Percentiles rank a stretch among this genome's conserved stretches.
Conservation (phyloP, 2,888 invertebrate genomes). For the Rhopalosiphum nymphaeae region DNA sequence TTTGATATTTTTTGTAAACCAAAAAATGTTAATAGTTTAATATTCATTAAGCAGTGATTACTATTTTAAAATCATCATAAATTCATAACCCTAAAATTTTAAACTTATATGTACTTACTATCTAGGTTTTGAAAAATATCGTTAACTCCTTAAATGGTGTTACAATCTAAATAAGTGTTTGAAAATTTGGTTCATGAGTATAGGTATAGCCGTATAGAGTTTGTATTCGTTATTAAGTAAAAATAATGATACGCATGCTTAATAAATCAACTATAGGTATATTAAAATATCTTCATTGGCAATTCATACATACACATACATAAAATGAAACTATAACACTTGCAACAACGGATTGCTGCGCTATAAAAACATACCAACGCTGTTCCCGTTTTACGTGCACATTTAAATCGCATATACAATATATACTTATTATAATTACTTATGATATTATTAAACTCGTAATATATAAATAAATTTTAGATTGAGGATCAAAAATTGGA, state of each 20-base stretch:
- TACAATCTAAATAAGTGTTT: too few species aligned
- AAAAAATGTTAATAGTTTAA: too few species aligned
- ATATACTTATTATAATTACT: neutral
- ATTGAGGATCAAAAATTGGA: slow-evolving; percentile 92
- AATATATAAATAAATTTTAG: slow-evolving; percentile 72
- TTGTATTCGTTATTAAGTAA: neutral
- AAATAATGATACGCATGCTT: neutral
- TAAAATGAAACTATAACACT: neutral
- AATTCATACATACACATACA: neutral
- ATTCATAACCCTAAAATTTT: too few species aligned
- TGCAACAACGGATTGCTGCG: neutral
- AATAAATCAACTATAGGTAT: neutral
- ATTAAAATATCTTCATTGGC: neutral
- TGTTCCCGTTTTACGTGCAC: neutral
- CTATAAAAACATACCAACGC: neutral
- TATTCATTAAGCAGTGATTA: too few species aligned
- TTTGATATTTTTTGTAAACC: too few species aligned
- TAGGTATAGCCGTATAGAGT: too few species aligned
- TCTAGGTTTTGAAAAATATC: too few species aligned
- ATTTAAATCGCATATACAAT: neutral
- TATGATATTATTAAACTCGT: neutral
- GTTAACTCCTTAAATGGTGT: too few species aligned
- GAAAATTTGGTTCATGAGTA: neutral
- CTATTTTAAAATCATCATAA: too few species aligned
- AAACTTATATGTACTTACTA: too few species aligned